Conservation (phyloP, 2,797 vertebrate genomes). For the Cheirogaleus major region DNA sequence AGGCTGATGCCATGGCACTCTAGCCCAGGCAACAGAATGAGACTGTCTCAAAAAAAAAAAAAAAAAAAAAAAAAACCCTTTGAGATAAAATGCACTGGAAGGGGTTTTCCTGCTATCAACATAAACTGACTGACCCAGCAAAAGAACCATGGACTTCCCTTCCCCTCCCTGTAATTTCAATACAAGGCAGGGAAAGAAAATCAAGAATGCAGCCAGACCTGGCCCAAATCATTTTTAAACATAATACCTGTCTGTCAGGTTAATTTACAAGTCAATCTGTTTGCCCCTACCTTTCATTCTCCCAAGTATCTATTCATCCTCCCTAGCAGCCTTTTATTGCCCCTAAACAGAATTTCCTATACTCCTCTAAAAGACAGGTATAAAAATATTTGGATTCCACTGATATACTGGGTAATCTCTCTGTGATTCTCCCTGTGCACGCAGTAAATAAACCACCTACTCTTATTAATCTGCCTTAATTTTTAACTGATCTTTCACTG, state of each 20-base stretch:
- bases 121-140: neutral
- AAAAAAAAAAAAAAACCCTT: neutral
- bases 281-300: neutral
- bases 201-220: neutral
- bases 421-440: neutral
- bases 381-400: neutral
- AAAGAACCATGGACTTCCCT: neutral
- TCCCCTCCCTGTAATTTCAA: neutral
- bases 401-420: neutral
- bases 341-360: neutral
- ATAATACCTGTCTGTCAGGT: neutral
- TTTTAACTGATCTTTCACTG: neutral
- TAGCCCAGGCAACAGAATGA: too few species aligned
- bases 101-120: neutral
- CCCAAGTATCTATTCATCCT: neutral
- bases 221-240: neutral
- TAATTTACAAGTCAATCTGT: neutral
- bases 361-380: neutral
- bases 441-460: neutral
- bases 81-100: neutral
- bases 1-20: too few species aligned
- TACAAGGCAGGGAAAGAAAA: neutral
- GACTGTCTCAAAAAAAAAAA: too few species aligned
- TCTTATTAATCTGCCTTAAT: neutral
- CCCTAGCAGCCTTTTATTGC: neutral